phyloP scores from a whole-genome alignment of 2,113 vertebrate species.

The Cinclus cinclus region DNA sequence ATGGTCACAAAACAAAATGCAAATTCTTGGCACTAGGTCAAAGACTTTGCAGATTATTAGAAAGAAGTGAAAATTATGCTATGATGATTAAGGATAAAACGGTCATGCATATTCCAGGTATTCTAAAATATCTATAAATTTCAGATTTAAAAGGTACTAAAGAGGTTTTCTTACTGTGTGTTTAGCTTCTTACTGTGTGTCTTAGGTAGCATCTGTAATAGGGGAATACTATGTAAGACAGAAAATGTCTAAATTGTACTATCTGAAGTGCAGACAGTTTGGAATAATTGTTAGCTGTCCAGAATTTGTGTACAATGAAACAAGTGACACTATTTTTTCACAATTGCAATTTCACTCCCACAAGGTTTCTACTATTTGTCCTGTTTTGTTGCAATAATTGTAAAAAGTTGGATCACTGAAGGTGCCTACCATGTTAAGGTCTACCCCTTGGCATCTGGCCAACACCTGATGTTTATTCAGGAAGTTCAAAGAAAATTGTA shows the following conservation, averaged over 20 bases:
- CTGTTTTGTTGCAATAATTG: background rate
- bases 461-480: background rate
- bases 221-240: background rate
- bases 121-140: background rate
- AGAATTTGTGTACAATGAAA: background rate
- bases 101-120: background rate
- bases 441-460: background rate
- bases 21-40: background rate
- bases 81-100: background rate
- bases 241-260: background rate
- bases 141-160: background rate
- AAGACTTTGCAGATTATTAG: background rate
- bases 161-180: background rate
- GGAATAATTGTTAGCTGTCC: background rate
- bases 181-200: background rate
- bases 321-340: background rate
- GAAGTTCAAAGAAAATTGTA: background rate
- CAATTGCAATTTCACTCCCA: background rate
- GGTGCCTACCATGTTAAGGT: background rate
- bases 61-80: background rate
- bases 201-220: background rate
- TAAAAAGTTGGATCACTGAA: background rate
- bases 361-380: background rate
- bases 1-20: background rate
- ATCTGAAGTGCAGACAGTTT: background rate